Evolutionary conservation across 2,888 invertebrate species (phyloP).

Genomic region (Nomada ferruginata): DNA sequence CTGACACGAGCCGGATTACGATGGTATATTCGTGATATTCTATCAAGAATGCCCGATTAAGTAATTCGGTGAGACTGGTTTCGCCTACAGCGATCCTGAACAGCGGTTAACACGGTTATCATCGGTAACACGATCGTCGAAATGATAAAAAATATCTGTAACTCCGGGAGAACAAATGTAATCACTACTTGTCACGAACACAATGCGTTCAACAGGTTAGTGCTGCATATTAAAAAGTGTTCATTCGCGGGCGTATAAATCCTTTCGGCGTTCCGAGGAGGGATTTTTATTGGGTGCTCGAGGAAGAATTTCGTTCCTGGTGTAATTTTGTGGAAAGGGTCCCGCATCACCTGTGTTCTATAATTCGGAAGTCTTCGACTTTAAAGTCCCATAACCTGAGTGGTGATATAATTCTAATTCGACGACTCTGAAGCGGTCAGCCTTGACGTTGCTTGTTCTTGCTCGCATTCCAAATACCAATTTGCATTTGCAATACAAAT

Average conservation of each 20-base stretch:
- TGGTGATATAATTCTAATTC: no score
- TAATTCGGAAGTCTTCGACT: no score
- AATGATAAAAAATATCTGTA: conserved; percentile 70
- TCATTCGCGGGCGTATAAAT: conserved; percentile 79
- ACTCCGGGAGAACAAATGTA: conserved; percentile 78
- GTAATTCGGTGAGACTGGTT: conserved; percentile 34
- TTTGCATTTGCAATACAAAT: no score
- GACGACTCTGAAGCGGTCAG: no score
- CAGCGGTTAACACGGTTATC: conserved; percentile 64
- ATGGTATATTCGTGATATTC: no score
- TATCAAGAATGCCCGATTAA: conserved; percentile 4
- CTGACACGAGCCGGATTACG: no score
- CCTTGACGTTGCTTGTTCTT: no score
- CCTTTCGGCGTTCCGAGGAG: conserved; percentile 14
- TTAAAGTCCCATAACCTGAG: no score
- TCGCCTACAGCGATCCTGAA: conserved; percentile 51
- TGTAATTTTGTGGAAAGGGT: neutral
- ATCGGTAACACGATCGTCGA: conserved; percentile 63
- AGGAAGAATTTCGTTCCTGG: neutral
- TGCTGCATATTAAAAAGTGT: conserved; percentile 80
- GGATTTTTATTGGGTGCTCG: conserved; percentile 2
- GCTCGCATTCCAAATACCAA: no score
- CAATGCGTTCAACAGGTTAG: conserved; percentile 83
- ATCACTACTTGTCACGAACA: conserved; percentile 83
- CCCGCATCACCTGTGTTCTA: no score